Evolutionary conservation across 2,797 vertebrate species (phyloP), one percentile per base, ranked within the genome.

Genomic region (Sebastes diploproa): DNA sequence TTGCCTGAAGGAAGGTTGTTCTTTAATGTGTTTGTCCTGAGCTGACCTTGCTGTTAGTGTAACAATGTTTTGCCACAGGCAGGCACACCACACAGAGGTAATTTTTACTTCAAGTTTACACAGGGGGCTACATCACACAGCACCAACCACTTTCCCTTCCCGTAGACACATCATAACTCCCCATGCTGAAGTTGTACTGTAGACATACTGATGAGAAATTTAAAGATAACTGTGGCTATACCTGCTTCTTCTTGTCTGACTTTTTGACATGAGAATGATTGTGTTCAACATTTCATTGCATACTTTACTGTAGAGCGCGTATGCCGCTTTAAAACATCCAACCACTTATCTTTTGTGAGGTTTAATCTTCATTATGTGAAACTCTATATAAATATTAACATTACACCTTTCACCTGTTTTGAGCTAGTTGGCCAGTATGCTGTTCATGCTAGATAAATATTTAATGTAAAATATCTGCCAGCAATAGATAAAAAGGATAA

Each of bases 31-130:
- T 87, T 72, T 78, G 60, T 87, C 77, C 81, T 72, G 58, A 71
- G 79, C 54, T 80, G 83, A 89, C 91, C 88, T 91, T 86, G 85
- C 84, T 85, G 77, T 80, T 62, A 63, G 73, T 80, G 60, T 32
- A 73, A 75, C 54, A 22, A 18, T 67, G 29, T 69, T 58, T 82
- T 76, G 75, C 86, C 72, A 84, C 29, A 76, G 83, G 86, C 83
- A 42, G 56, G 36, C 71, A 38, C 71, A 72, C 32, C 56, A 86
- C 75, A 64, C 64, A 66, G 74, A 81, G 84, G 82, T 83, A 61
- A 89, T 87, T 85, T 83, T 73, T 30, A 78, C 59, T 58, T 72
- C 8, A 67, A 60, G 78, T 79, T 84, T 86, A 78, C 87, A 81
- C 78, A 80, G 6, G 77, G 34, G 73, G 50, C 27, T 70, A 8